phyloP scores from a whole-genome alignment of 1,140 invertebrate genomes.

The Plectrocnemia conspersa region DNA sequence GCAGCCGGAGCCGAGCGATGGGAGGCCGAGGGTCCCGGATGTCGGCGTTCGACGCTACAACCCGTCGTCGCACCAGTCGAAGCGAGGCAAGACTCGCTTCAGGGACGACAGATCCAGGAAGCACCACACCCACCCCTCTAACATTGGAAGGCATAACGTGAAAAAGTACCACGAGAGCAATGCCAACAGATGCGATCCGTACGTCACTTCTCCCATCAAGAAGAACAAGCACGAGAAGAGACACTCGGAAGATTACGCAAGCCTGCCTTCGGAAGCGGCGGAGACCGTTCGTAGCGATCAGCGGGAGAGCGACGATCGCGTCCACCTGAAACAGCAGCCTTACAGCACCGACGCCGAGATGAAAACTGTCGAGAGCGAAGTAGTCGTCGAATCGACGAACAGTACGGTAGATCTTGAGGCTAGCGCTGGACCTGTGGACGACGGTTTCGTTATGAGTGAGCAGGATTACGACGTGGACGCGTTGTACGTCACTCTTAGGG shows the following conservation, averaged over 20 bases:
- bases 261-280: neutral
- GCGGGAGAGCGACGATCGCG: neutral
- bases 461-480: conserved; percentile 38
- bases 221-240: neutral
- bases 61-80: neutral
- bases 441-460: neutral
- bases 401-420: neutral
- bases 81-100: conserved; percentile 12
- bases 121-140: conserved; percentile 10
- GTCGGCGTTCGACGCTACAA: conserved; percentile 9
- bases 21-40: conserved; percentile 30
- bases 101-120: conserved; percentile 21
- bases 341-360: conserved; percentile 9
- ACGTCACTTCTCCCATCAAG: neutral
- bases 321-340: neutral
- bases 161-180: conserved; percentile 12
- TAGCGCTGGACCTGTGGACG: neutral
- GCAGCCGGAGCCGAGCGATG: conserved; percentile 28
- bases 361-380: conserved; percentile 2
- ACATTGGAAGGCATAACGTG: conserved; percentile 12
- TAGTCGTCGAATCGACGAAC: neutral
- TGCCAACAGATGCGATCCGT: conserved; percentile 10
- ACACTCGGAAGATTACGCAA: too few species aligned
- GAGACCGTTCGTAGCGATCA: neutral
- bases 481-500: conserved; percentile 59